These are phyloP conservation scores for Stegostoma tigrinum DNA, from an alignment of 2,113 vertebrate species.

Conservation along the genomic window DNA sequence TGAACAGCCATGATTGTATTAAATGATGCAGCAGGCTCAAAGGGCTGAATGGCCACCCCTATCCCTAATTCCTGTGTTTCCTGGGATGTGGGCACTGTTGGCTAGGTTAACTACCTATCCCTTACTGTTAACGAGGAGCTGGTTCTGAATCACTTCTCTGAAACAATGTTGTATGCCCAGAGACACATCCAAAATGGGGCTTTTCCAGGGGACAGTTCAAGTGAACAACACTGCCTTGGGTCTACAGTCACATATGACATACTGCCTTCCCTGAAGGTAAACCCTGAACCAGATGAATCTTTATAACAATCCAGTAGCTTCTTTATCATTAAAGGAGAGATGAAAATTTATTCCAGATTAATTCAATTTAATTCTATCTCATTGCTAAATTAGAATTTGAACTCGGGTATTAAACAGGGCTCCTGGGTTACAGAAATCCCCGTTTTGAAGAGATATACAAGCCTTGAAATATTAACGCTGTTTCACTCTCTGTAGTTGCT, in stretches of 20 bases:
- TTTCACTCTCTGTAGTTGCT: too few species aligned
- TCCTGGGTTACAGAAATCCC: too few species aligned
- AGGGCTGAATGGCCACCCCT: too few species aligned
- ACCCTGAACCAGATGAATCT: neutral
- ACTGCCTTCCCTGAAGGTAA: neutral
- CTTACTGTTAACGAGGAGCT: neutral
- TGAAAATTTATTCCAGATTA: neutral
- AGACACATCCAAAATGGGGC: neutral
- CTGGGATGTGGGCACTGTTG: neutral
- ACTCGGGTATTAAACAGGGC: neutral
- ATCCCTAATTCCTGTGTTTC: too few species aligned
- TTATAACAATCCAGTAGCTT: neutral
- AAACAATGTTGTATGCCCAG: neutral
- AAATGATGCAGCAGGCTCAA: too few species aligned
- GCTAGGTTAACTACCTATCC: neutral
- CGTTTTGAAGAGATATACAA: too few species aligned
- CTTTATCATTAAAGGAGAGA: neutral
- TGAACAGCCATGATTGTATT: too few species aligned
- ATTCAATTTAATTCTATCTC: neutral
- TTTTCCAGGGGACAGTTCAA: neutral
- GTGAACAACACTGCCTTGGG: neutral
- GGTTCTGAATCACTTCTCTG: neutral
- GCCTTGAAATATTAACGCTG: too few species aligned
- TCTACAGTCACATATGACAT: neutral
- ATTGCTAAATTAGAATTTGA: neutral